Conservation (phyloP, 1,140 invertebrate species). For the Oedothorax gibbosus region DNA sequence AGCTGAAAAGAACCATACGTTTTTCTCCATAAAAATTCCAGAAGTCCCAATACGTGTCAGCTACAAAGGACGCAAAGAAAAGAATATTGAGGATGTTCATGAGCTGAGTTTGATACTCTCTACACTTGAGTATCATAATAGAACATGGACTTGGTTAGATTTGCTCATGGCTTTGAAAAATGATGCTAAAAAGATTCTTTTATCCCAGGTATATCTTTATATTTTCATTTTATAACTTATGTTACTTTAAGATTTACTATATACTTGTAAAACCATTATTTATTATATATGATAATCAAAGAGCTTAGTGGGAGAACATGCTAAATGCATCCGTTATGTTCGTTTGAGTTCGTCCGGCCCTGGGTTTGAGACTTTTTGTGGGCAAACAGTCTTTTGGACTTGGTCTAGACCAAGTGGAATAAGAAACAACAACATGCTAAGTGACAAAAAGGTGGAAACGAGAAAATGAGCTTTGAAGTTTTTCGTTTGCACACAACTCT, state of each 20-base stretch:
- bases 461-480: too few species aligned
- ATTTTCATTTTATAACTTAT: not conserved
- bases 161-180: slow-evolving; percentile 94
- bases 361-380: too few species aligned
- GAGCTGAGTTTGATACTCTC: slow-evolving; percentile 94
- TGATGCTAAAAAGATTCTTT: slow-evolving; percentile 88
- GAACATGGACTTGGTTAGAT: slow-evolving; percentile 99
- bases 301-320: too few species aligned
- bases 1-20: slow-evolving; percentile 98
- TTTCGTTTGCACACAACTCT: too few species aligned
- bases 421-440: too few species aligned
- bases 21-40: slow-evolving; percentile 96
- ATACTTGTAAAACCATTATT: not conserved
- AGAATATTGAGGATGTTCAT: slow-evolving; percentile 95
- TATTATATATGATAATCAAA: not conserved
- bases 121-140: slow-evolving; percentile 97
- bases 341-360: too few species aligned
- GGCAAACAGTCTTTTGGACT: too few species aligned
- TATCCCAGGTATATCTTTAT: slow-evolving; percentile 77
- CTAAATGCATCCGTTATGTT: too few species aligned
- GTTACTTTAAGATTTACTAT: not conserved
- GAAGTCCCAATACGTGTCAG: slow-evolving; percentile 96
- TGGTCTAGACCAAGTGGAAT: too few species aligned
- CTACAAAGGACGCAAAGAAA: slow-evolving; percentile 98
- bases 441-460: too few species aligned